A percentile compares a stretch with the other conserved stretches of the same genome.
Conservation (phyloP, 2,113 vertebrate species). For the Mormyrus iriodes region DNA sequence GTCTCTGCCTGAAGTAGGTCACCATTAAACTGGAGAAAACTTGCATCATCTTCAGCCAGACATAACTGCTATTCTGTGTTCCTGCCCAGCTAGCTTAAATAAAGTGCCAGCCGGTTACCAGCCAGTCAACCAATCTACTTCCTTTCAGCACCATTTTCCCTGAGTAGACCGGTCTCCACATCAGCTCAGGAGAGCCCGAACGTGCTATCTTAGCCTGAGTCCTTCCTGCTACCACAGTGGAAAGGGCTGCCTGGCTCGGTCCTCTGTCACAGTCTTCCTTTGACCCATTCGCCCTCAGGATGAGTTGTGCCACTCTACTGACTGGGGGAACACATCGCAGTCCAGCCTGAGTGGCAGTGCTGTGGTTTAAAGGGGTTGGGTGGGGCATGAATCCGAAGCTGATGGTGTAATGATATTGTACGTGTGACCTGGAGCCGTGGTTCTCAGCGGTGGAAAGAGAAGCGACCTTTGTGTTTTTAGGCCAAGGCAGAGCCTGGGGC, state of each 20-base stretch:
- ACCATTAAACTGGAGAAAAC: background rate
- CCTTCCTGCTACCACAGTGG: background rate
- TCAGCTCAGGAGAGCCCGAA: background rate
- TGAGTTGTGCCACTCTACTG: no score
- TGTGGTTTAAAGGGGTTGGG: no score
- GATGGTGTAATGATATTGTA: background rate
- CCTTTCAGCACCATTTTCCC: background rate
- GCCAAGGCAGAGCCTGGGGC: background rate
- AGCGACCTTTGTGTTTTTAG: background rate
- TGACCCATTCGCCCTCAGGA: background rate
- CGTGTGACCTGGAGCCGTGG: background rate
- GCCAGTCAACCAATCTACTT: background rate
- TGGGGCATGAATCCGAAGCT: background rate
- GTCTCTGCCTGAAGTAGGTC: conserved; percentile 12
- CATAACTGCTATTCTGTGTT: background rate
- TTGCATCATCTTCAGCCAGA: conserved; percentile 1
- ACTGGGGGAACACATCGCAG: no score
- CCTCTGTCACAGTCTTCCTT: background rate
- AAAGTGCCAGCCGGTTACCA: background rate
- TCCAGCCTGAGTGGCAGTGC: no score
- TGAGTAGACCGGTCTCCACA: background rate
- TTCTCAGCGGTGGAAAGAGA: background rate
- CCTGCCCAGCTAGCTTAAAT: background rate
- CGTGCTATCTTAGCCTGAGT: background rate
- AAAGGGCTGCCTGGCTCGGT: no score